Conservation (phyloP, 2,113 vertebrate genomes). For the Erythrolamprus reginae region DNA sequence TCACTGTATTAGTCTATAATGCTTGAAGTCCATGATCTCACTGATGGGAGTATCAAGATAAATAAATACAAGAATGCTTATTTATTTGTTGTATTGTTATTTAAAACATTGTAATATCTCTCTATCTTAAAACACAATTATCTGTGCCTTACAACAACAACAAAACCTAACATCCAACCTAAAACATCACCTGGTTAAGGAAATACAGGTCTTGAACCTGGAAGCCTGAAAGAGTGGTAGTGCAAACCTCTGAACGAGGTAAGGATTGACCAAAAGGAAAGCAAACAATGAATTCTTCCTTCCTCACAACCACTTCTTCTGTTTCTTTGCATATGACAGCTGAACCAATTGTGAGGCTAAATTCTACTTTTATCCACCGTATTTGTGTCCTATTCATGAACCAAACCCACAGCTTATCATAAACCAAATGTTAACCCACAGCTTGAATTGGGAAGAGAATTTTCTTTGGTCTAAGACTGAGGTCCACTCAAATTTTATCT, state of each 20-base stretch:
- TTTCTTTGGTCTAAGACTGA: not conserved
- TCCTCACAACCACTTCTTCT: not conserved
- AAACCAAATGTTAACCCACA: not conserved
- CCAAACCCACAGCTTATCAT: too few species aligned
- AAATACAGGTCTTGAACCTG: not conserved
- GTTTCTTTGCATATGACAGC: not conserved
- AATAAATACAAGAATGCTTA: not conserved
- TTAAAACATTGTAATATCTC: not conserved
- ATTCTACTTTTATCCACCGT: not conserved
- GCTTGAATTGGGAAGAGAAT: not conserved
- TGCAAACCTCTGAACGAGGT: not conserved
- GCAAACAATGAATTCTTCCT: not conserved
- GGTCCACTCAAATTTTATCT: too few species aligned
- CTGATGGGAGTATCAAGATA: not conserved
- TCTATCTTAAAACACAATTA: not conserved
- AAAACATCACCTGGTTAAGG: not conserved
- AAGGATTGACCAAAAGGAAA: constrained; percentile 2
- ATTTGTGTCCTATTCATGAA: not conserved
- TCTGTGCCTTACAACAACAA: not conserved
- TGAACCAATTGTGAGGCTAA: not conserved
- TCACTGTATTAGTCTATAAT: not conserved
- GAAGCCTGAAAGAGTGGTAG: not conserved
- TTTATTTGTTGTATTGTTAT: not conserved
- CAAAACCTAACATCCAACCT: not conserved
- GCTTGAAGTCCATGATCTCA: not conserved